These are phyloP conservation scores for Sesia bembeciformis DNA, from an alignment of 2,888 invertebrate species.

Conservation along the genomic window DNA sequence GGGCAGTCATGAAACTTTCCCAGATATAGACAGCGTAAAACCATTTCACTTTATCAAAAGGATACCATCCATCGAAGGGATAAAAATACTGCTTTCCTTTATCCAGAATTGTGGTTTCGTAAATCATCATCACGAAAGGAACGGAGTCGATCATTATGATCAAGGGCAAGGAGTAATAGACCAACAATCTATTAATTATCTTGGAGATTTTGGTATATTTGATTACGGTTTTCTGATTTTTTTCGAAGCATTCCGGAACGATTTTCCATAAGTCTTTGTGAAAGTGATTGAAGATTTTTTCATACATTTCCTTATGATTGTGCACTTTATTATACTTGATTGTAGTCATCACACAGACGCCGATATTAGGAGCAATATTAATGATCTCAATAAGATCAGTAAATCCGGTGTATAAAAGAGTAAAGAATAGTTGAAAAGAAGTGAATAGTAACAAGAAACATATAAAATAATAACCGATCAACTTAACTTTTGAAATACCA, in stretches of 20 bases:
- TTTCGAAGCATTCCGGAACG: constrained; percentile 18
- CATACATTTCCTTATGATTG: constrained; percentile 27
- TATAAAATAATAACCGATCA: constrained; percentile 23
- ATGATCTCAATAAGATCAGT: constrained; percentile 43
- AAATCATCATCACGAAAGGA: constrained; percentile 47
- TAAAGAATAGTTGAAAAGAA: constrained; percentile 29
- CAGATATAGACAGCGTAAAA: constrained; percentile 44
- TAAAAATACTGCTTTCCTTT: constrained; percentile 32
- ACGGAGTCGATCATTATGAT: constrained; percentile 34
- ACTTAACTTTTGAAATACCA: constrained; percentile 21
- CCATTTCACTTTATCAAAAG: constrained; percentile 51
- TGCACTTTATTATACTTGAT: constrained; percentile 41
- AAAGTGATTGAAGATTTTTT: constrained; percentile 37
- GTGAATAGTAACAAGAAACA: constrained; percentile 28
- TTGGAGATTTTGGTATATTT: constrained; percentile 26
- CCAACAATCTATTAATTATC: constrained; percentile 30
- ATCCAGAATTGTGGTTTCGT: constrained; percentile 26
- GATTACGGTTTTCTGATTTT: constrained; percentile 26
- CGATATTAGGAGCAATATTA: constrained; percentile 50
- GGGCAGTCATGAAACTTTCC: constrained; percentile 47
- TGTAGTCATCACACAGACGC: constrained; percentile 39
- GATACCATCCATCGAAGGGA: constrained; percentile 60
- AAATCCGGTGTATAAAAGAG: constrained; percentile 29
- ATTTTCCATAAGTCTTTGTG: constrained; percentile 33
- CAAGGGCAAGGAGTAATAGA: constrained; percentile 32